A percentile compares a stretch with the other conserved stretches of the same genome.
phyloP scores from a whole-genome alignment of 2,888 invertebrate genomes.

The Andrena trimmerana region DNA sequence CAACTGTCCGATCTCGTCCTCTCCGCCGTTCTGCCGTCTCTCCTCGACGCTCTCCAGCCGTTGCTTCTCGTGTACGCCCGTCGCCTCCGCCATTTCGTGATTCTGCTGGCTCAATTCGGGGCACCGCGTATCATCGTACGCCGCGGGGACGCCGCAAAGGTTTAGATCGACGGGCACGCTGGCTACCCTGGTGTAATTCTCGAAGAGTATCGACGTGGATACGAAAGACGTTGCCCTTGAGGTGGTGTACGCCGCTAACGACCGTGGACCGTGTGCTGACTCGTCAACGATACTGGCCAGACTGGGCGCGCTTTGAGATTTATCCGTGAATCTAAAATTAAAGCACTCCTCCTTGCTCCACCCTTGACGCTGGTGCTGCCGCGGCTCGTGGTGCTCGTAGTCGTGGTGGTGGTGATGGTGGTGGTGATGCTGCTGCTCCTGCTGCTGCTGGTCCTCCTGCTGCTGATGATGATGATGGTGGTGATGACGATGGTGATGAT shows the following conservation, averaged over 20 bases:
- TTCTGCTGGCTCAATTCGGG: slow-evolving; percentile 42
- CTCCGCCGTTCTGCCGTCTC: slow-evolving; percentile 31
- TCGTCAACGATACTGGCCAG: slow-evolving; percentile 80
- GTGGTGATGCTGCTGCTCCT: slow-evolving; percentile 57
- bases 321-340: slow-evolving; percentile 85
- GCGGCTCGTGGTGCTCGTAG: slow-evolving; percentile 66
- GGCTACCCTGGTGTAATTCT: slow-evolving; percentile 84
- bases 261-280: slow-evolving; percentile 66
- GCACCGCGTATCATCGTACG: slow-evolving; percentile 63
- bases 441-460: slow-evolving; percentile 44
- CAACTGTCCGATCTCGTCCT: slow-evolving; percentile 32
- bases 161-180: slow-evolving; percentile 90
- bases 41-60: slow-evolving; percentile 44
- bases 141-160: slow-evolving; percentile 85
- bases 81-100: slow-evolving; percentile 66
- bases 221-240: slow-evolving; percentile 68
- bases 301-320: slow-evolving; percentile 84
- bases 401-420: slow-evolving; percentile 65
- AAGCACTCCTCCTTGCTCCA: slow-evolving; percentile 76
- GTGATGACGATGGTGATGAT: slow-evolving; percentile 65
- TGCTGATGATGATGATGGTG: slow-evolving; percentile 67
- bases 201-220: slow-evolving; percentile 77
- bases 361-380: slow-evolving; percentile 68
- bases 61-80: slow-evolving; percentile 37
- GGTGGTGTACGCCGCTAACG: slow-evolving; percentile 46